Percentiles rank a stretch among this genome's conserved stretches.
phyloP scores from a whole-genome alignment of 2,113 vertebrate species.

The Oreochromis tanganicae region DNA sequence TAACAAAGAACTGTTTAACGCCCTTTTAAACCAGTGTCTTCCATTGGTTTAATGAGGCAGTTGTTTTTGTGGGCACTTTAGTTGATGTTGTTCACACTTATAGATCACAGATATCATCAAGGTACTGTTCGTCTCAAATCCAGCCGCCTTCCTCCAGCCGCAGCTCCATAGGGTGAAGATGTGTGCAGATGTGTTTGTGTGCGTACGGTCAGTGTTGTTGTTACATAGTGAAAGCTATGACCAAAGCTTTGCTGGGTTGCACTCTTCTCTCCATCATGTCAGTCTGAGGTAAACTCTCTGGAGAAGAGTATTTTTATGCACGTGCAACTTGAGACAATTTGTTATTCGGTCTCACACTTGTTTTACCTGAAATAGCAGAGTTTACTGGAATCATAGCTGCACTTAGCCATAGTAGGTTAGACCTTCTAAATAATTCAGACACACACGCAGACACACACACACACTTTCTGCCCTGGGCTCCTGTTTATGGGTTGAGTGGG shows the following conservation, averaged over 20 bases:
- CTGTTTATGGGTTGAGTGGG: constrained; percentile 52
- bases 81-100: not conserved
- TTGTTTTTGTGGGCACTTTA: not conserved
- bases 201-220: not conserved
- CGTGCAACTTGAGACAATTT: not conserved
- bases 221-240: not conserved
- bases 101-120: not conserved
- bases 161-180: not conserved
- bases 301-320: constrained; percentile 6
- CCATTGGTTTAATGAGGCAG: not conserved
- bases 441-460: not conserved
- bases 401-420: constrained; percentile 54
- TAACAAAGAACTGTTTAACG: not conserved
- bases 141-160: not conserved
- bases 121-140: not conserved
- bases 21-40: not conserved
- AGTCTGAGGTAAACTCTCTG: constrained; percentile 8
- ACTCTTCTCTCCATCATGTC: not conserved
- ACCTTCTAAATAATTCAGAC: constrained; percentile 70
- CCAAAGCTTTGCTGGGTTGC: constrained; percentile 15
- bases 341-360: not conserved
- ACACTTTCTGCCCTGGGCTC: constrained; percentile 25
- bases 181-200: not conserved
- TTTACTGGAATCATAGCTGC: constrained; percentile 56
- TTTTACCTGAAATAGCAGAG: constrained; percentile 56